Evolutionary conservation across 2,888 invertebrate genomes (phyloP).

Genomic region (Drosophila nigricruria): DNA sequence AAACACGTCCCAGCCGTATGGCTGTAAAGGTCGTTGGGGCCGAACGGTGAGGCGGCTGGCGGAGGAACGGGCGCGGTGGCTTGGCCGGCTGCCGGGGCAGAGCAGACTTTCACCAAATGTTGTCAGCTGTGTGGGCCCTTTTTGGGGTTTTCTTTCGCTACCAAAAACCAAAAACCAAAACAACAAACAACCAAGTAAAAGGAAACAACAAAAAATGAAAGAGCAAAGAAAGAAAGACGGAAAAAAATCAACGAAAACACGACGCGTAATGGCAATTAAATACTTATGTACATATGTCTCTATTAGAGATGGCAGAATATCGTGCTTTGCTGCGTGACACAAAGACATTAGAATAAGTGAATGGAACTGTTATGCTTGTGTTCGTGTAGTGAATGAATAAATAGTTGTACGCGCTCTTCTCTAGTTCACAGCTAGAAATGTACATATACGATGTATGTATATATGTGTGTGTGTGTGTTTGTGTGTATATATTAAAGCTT

Average conservation of each 20-base stretch:
- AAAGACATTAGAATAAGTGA: background rate
- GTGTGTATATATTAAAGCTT: background rate
- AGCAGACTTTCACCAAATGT: constrained; percentile 69
- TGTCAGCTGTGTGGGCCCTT: constrained; percentile 72
- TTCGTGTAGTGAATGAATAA: constrained; percentile 1
- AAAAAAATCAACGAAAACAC: constrained; percentile 39
- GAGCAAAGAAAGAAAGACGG: constrained; percentile 17
- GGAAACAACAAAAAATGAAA: constrained; percentile 28
- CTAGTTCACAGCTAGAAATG: constrained; percentile 2
- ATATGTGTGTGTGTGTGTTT: background rate
- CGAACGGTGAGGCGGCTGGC: background rate
- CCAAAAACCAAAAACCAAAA: constrained; percentile 46
- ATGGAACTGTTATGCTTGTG: background rate
- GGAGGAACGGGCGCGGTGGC: constrained; percentile 1
- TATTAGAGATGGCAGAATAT: constrained; percentile 12
- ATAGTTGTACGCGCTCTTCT: background rate
- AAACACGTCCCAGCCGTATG: constrained; percentile 55
- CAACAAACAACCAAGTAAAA: constrained; percentile 51
- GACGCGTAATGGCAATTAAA: constrained; percentile 56
- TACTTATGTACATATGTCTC: constrained; percentile 23
- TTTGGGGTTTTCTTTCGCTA: constrained; percentile 31
- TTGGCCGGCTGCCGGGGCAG: constrained; percentile 25
- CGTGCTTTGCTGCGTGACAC: constrained; percentile 6
- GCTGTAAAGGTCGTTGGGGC: constrained; percentile 20
- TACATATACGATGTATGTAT: background rate